A percentile compares a stretch with the other conserved stretches of the same genome.
These are phyloP conservation scores for Mallotus villosus DNA, from an alignment of 2,797 vertebrate species.

Conservation along the genomic window DNA sequence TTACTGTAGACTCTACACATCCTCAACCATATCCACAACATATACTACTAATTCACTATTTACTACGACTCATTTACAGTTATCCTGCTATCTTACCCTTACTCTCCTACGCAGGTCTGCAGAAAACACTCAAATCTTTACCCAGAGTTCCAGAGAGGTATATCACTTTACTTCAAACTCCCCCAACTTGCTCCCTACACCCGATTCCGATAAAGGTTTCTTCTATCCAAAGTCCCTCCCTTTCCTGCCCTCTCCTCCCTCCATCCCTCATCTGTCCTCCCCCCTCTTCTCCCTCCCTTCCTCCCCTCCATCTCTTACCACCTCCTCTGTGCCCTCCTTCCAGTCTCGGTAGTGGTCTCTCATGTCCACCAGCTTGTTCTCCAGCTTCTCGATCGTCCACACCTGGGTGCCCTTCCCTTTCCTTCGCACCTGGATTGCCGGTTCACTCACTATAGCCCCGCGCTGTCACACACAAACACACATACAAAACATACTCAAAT, in stretches of 20 bases:
- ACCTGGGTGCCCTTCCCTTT: slow-evolving; percentile 93
- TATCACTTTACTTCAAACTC: not conserved
- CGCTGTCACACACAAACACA: slow-evolving; percentile 71
- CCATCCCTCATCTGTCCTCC: not conserved
- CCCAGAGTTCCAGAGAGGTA: not conserved
- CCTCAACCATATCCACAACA: no score
- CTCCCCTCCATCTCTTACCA: slow-evolving; percentile 55
- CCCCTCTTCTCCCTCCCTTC: not conserved
- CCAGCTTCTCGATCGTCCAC: slow-evolving; percentile 97
- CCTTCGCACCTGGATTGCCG: slow-evolving; percentile 93
- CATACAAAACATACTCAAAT: slow-evolving; percentile 2
- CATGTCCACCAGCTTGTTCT: slow-evolving; percentile 98
- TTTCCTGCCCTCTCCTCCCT: not conserved
- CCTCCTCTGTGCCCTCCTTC: slow-evolving; percentile 86
- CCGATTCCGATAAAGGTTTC: not conserved
- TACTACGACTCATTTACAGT: not conserved
- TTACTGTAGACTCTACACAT: no score
- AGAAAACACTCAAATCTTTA: not conserved
- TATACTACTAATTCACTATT: no score
- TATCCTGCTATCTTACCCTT: not conserved
- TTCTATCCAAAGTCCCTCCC: not conserved
- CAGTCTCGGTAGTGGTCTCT: slow-evolving; percentile 96
- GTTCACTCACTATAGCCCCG: slow-evolving; percentile 94
- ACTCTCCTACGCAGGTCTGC: not conserved
- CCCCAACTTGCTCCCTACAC: not conserved